Conservation (phyloP, 2,113 vertebrate genomes). For the Piaya cayana region DNA sequence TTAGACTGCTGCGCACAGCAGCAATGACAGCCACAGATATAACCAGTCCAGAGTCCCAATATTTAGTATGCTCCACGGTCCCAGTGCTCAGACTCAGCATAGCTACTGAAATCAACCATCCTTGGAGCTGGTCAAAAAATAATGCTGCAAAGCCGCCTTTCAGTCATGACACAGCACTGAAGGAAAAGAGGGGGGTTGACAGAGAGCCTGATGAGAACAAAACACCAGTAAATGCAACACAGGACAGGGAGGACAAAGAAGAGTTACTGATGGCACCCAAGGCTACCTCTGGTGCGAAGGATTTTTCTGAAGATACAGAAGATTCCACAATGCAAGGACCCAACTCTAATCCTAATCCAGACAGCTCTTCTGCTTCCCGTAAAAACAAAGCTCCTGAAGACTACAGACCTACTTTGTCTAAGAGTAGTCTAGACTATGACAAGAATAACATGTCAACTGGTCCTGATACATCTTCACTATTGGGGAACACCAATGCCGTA, state of each 20-base stretch:
- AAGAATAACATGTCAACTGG: neutral
- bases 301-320: neutral
- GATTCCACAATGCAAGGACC: neutral
- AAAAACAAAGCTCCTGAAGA: neutral
- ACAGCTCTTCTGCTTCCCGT: neutral
- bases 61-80: slow-evolving; percentile 58
- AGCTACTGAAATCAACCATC: slow-evolving; percentile 64
- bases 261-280: neutral
- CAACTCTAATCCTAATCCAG: neutral
- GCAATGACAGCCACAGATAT: slow-evolving; percentile 56
- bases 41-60: slow-evolving; percentile 32
- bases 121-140: slow-evolving; percentile 67
- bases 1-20: slow-evolving; percentile 18
- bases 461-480: neutral
- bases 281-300: neutral
- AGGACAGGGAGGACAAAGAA: neutral
- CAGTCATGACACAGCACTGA: neutral
- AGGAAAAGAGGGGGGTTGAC: neutral
- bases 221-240: neutral
- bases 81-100: slow-evolving; percentile 62
- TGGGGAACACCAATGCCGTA: neutral
- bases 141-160: neutral
- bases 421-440: neutral
- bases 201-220: neutral
- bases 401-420: neutral